These are phyloP conservation scores for Tiliqua scincoides DNA, from an alignment of 2,113 vertebrate species.

Conservation along the genomic window DNA sequence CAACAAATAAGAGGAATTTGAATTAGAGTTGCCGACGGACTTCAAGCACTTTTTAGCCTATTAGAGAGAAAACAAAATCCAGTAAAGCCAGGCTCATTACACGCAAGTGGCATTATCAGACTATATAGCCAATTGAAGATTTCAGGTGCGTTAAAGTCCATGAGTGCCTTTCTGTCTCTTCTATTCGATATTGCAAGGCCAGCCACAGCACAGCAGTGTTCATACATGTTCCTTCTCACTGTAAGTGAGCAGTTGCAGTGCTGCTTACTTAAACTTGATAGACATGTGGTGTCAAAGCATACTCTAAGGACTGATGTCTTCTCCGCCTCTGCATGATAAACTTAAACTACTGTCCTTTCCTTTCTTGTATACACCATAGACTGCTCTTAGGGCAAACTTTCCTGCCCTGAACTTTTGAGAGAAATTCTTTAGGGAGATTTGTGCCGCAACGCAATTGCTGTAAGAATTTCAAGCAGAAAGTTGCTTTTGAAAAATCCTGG, in stretches of 20 bases:
- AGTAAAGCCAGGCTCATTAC: background rate
- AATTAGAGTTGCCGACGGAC: background rate
- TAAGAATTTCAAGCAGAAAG: background rate
- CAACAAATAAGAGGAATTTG: background rate
- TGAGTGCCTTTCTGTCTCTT: background rate
- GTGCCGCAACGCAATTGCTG: slow-evolving; percentile 13
- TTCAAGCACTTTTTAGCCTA: background rate
- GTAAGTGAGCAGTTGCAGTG: background rate
- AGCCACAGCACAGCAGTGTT: background rate
- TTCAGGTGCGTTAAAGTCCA: background rate
- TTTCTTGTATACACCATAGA: background rate
- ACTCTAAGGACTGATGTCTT: background rate
- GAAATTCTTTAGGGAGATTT: slow-evolving; percentile 8
- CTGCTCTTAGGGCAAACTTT: slow-evolving; percentile 3
- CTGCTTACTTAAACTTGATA: background rate
- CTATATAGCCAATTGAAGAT: background rate
- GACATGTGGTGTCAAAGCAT: slow-evolving; percentile 11
- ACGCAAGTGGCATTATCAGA: background rate
- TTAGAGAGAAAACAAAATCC: background rate
- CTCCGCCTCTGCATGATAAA: slow-evolving; percentile 15
- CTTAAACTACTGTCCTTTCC: background rate
- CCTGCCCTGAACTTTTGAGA: slow-evolving; percentile 17
- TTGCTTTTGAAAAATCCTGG: too few species aligned
- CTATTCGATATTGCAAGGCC: background rate
- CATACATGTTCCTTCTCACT: background rate